Base-by-base conservation (phyloP, 2,888 invertebrate species). In the Diloba caeruleocephala region DNA sequence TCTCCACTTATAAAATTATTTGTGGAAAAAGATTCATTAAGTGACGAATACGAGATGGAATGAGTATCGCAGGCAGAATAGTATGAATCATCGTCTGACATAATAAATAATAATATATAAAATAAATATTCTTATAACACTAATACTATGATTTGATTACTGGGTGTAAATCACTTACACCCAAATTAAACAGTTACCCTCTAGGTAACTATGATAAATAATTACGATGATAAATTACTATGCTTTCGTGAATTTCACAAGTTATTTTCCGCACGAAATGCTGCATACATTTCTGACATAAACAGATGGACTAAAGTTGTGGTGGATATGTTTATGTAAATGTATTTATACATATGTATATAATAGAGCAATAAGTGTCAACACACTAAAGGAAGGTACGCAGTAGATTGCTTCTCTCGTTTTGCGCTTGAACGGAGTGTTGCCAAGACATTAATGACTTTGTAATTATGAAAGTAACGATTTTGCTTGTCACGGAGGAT, bases 391-490 rank as follows among this genome's bases (percentile, higher is more conserved):
- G 58, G 43, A 52, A 48, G 38, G 33, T 57, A 50, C 36, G 56
- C 43, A 46, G 41, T 51, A 65, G 65, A 70, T 73, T 69, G 71
- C 67, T 50, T 64, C 53, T 59, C 57, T 38, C 31, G 65, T 73
- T 66, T 71, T 56, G 60, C 60, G 55, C 62, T 62, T 38, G 42
- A 61, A 49, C 43, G 56, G 49, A 73, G 67, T 72, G 59, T 60
- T 64, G 63, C 50, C 67, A 64, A 66, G 59, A 64, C 69, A 72
- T 70, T 76, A 77, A 77, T 67, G 69, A 74, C 69, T 74, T 77
- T 74, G 62, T 75, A 74, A 77, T 77, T 75, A 68, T 71, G 62
- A 72, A 67, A 67, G 62, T 68, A 63, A 53, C 57, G 51, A 67
- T 72, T 72, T 63, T 51, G 67, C 70, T 61, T 65, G 70, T 69